These are phyloP conservation scores for Chrysolina oricalcia DNA, from an alignment of 2,888 invertebrate species.

Conservation along the genomic window DNA sequence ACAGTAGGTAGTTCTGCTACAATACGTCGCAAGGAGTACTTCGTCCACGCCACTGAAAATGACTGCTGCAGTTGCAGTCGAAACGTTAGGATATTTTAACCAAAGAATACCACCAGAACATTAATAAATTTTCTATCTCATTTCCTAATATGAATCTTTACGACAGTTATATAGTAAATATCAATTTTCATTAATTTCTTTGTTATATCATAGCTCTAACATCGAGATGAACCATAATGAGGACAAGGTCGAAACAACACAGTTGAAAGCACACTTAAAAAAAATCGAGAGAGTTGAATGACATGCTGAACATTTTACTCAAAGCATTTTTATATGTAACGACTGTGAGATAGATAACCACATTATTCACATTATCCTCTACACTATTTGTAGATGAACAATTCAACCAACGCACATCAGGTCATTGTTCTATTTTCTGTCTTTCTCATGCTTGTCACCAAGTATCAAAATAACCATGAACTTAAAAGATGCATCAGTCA, in stretches of 20 bases:
- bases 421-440: too few relatives aligned
- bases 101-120: too few relatives aligned
- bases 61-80: too few relatives aligned
- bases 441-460: too few relatives aligned
- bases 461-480: background rate
- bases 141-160: too few relatives aligned
- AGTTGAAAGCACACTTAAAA: background rate
- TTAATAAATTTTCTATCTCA: too few relatives aligned
- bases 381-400: background rate
- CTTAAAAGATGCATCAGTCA: background rate
- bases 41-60: too few relatives aligned
- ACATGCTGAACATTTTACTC: background rate
- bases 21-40: too few relatives aligned
- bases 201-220: background rate
- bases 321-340: background rate
- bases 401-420: background rate
- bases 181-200: background rate
- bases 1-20: too few relatives aligned
- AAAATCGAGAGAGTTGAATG: background rate
- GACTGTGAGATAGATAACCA: background rate
- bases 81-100: too few relatives aligned
- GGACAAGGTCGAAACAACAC: background rate
- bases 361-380: background rate
- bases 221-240: background rate
- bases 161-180: background rate